Base-by-base conservation (phyloP, 2,113 vertebrate genomes). In the Muntiacus muntjak region DNA sequence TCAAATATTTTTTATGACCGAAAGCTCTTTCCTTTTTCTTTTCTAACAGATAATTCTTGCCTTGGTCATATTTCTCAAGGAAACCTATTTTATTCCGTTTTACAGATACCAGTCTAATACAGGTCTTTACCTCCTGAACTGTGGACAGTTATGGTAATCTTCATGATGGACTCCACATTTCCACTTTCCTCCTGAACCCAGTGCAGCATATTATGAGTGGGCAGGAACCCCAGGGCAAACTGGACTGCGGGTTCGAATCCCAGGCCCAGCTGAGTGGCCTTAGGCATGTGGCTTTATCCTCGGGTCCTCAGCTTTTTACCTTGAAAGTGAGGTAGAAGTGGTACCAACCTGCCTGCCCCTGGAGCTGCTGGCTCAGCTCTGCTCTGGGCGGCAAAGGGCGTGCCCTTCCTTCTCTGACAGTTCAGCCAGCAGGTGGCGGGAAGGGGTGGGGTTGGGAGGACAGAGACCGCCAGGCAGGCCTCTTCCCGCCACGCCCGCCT, bases 21-120 rank as follows among this genome's bases (percentile, higher is more conserved):
- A 90, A 90, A 50, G n/a, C 40, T 64, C 89, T 92, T 93, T 97
- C 50, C 43, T 93, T 94, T 85, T 74, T 94, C 71, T 94, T 89
- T 88, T 86, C 54, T 88, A 90, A 74, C 36, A 97, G 94, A 87
- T 91, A 91, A 87, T 87, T 79, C 47, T 97, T 92, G 82, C 40
- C 28, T 78, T 55, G 58, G 52, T 90, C 90, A 62, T 93, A 82
- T 91, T 87, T 96, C 74, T 71, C 30, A n/a, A 62, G 40, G 43
- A 97, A 74, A 81, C 52, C 25, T 57, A 25, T 84, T 90, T 89
- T n/a, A 62, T 57, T 81, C 28, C 13, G 43, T 64, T 95, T 89
- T 71, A 74, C 57, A 93, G 40, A 64, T 84, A 40, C 25, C 43
- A 60, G 26, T 58, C 8, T 74, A 89, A 30, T 52, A 19, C 33